Evolutionary conservation across 2,113 vertebrate genomes (phyloP).

Genomic region (Murina feae): DNA sequence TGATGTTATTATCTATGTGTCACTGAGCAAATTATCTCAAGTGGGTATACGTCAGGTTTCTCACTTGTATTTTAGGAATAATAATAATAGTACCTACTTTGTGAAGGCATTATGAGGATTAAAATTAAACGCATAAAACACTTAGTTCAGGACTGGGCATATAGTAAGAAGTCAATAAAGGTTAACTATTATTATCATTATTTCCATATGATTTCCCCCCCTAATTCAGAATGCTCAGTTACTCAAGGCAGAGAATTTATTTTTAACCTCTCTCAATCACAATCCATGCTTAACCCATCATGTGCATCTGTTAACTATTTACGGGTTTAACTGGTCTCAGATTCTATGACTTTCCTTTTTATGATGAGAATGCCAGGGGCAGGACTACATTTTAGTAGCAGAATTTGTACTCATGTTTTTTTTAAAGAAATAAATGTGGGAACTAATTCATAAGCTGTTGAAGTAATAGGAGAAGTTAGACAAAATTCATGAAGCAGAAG

Average conservation of each 20-base stretch:
- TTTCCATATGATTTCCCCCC: background rate
- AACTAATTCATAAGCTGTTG: slow-evolving; percentile 6
- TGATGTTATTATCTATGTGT: background rate
- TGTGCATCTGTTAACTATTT: background rate
- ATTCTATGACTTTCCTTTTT: background rate
- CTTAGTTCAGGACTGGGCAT: background rate
- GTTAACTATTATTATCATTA: background rate
- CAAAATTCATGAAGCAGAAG: slow-evolving; percentile 35
- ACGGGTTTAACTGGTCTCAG: background rate
- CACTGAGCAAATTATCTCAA: background rate
- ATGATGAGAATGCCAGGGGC: background rate
- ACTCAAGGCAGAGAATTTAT: background rate
- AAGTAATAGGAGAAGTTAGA: background rate
- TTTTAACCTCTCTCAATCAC: background rate
- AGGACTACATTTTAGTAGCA: background rate
- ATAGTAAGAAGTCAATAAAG: background rate
- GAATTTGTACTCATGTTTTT: background rate
- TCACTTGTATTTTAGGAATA: slow-evolving; percentile 2
- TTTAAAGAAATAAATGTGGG: slow-evolving; percentile 27
- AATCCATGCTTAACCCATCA: background rate
- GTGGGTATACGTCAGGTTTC: background rate
- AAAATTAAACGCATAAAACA: slow-evolving; percentile 22
- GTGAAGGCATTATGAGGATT: background rate
- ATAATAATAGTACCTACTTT: background rate
- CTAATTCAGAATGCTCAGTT: background rate